These are phyloP conservation scores for Machaerirhynchus nigripectus DNA, from an alignment of 2,113 vertebrate species.

Conservation along the genomic window DNA sequence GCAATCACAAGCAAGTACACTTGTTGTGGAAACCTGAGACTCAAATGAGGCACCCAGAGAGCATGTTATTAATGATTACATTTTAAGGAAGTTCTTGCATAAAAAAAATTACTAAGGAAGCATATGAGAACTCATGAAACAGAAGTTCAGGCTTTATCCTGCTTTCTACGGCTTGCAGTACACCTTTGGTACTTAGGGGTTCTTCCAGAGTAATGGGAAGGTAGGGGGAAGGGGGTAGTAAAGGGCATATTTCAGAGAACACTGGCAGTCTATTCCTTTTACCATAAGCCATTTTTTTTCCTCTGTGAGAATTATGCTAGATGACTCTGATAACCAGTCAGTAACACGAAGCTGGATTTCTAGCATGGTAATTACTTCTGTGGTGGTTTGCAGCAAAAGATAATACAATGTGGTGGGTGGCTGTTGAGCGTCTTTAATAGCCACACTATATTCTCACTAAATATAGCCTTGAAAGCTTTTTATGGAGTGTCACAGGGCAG, in stretches of 20 bases:
- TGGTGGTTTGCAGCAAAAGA: neutral
- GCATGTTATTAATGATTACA: neutral
- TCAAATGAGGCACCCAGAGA: neutral
- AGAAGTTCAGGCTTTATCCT: neutral
- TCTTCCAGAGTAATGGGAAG: neutral
- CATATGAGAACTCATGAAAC: neutral
- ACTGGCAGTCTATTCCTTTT: neutral
- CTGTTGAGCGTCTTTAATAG: neutral
- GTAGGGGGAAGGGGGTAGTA: no score
- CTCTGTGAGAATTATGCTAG: neutral
- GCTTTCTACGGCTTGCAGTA: neutral
- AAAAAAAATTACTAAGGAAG: neutral
- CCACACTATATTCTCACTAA: neutral
- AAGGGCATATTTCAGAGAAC: neutral
- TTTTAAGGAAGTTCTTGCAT: neutral
- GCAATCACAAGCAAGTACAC: neutral
- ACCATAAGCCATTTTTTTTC: neutral
- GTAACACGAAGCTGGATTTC: neutral
- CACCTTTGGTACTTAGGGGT: neutral
- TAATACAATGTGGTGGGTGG: neutral
- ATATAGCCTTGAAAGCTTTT: conserved; percentile 1
- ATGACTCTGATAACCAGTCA: neutral
- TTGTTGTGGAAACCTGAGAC: neutral
- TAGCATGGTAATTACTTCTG: neutral
- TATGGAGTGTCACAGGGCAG: neutral